Evolutionary conservation across 1,140 invertebrate genomes (phyloP), one percentile per base, ranked within the genome.

Genomic region (Physella acuta): DNA sequence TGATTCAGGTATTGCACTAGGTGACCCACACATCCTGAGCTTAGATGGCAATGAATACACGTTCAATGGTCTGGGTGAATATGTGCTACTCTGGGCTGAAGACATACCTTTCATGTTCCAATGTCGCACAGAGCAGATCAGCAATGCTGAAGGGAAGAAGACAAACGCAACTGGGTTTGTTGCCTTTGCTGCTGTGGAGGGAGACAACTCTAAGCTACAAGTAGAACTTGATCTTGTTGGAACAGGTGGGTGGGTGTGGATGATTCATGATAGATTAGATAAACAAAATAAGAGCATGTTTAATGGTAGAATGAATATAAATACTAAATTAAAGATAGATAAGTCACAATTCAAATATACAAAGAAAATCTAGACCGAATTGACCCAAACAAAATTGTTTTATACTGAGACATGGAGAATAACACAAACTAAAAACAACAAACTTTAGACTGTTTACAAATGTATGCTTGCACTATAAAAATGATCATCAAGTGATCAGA

Each of bases 151-250:
- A 28, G 55, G 55, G 1, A 56, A 28, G 3, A 31, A 26, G 30
- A 56, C 55, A 26, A 26, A n/a, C 17, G 61, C 61, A 20, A 64
- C 61, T 44, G 61, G 49, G 39, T 64, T 64, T 51, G 37, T 51
- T 3, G 61, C 61, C 3, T 64, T 64, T 64, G 61, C 61, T 17
- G 61, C 37, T 5, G 2, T 26, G 30, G 61, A 64, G 61, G 61
- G 61, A 51, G 30, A 44, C 61, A 64, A 30, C 26, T n/a, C 37
- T 30, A 44, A 17, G 28, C 51, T 64, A 24, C 61, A 64, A 52
- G 61, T 64, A 8, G 61, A 64, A 33, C 61, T 64, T 26, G 30
- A 64, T 49, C 20, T 2, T 49, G 30, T 17, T 20, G 11, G 26
- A 5, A 51, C 3, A 5, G 61, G 61, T 49, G 5, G 17, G 36